phyloP scores from a whole-genome alignment of 2,113 vertebrate genomes.

The Elephas maximus region DNA sequence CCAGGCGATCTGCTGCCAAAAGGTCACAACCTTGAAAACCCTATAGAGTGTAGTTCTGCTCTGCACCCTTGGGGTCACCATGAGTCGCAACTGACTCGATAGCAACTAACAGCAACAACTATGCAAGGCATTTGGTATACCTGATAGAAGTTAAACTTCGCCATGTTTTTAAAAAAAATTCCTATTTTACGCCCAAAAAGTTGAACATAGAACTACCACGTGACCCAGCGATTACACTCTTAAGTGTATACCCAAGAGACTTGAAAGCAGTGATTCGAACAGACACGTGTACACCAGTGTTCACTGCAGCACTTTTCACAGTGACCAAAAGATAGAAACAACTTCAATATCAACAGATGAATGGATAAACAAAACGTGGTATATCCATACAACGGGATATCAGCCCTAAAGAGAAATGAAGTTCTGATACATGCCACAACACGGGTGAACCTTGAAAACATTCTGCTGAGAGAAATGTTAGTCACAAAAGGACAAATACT shows the following conservation, averaged over 20 bases:
- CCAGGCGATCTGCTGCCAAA: background rate
- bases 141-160: background rate
- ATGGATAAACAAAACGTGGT: too few species aligned
- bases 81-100: background rate
- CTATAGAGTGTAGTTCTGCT: fast-evolving
- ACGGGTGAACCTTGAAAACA: too few species aligned
- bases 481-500: too few species aligned
- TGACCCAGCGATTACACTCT: too few species aligned
- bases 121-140: background rate
- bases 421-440: too few species aligned
- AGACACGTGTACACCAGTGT: too few species aligned
- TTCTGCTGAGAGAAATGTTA: too few species aligned
- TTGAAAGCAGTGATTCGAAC: background rate
- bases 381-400: too few species aligned
- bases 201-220: background rate
- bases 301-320: too few species aligned
- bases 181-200: background rate
- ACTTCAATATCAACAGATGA: too few species aligned
- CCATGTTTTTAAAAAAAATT: background rate
- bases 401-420: too few species aligned
- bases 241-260: background rate
- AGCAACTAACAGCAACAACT: background rate
- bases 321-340: too few species aligned
- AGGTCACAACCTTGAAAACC: background rate
- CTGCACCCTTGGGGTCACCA: background rate